Evolutionary conservation across 2,797 vertebrate species (phyloP), one percentile per base, ranked within the genome.

Genomic region (Siniperca scherzeri): DNA sequence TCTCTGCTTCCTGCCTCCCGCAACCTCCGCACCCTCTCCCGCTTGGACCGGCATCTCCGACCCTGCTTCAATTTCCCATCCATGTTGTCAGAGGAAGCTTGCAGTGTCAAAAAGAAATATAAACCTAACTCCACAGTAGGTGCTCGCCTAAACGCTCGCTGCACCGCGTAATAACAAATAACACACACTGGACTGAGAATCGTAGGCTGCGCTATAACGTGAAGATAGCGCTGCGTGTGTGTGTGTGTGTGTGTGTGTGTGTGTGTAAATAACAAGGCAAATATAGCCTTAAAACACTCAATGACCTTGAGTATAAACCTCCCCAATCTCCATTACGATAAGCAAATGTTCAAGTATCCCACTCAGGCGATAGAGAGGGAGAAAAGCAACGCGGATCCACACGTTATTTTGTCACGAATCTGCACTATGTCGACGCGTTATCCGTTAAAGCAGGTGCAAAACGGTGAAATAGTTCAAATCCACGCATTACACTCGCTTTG

Each of bases 21-120:
- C 88, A 94, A 72, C 91, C 97, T 97, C 92, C 98, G 96, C 91
- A 96, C 97, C 85, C 97, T 95, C 92, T 98, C 97, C 90, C 97
- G 95, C 87, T 97, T 97, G 92, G 97, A 93, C 76, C 97, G 94
- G 82, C 97, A 97, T 95, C 97, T 97, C 90, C 97, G 94, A 94
- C 96, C 97, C 95, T 95, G 96, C 94, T 97, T 97, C 95, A 97
- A 86, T 96, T 97, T 97, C 83, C 96, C 97, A 95, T 98, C 97
- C 98, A 98, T 98, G 90, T 94, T 93, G 93, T 75, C n/a, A 1
- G 67, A 48, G 74, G 76, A 79, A 74, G 85, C 87, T 86, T 70
- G 85, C 86, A 73, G 89, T 90, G 89, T 91, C 86, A 90, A 53
- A 74, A 44, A 81, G 69, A 72, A 61, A 72, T 42, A 50, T 7